Percentiles rank a stretch among this genome's conserved stretches.
Conservation (phyloP, 2,888 invertebrate species). For the Odontocerum albicorne region DNA sequence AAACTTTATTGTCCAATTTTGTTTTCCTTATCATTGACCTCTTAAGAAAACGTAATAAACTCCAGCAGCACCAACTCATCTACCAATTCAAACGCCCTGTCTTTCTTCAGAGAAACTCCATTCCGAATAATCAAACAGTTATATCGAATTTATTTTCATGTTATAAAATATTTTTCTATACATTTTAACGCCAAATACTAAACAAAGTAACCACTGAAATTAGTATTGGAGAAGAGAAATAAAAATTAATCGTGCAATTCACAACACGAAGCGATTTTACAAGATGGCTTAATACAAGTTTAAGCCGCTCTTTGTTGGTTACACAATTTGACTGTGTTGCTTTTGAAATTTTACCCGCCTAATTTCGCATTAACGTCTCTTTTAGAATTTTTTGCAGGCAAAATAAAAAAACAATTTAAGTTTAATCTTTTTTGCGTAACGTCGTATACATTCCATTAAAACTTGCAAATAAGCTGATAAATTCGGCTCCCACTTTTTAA, state of each 20-base stretch:
- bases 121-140: no score
- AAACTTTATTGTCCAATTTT: no score
- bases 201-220: no score
- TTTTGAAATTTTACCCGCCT: neutral
- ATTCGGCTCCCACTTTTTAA: slow-evolving; percentile 14
- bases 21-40: no score
- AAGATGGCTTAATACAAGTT: neutral
- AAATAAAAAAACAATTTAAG: slow-evolving; percentile 21
- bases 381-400: neutral
- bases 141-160: no score
- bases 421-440: slow-evolving; percentile 14
- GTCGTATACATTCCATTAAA: slow-evolving; percentile 22
- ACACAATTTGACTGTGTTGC: neutral
- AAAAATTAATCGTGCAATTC: neutral
- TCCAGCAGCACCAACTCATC: no score
- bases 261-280: neutral
- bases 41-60: no score
- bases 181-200: no score
- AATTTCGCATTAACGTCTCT: slow-evolving; percentile 5
- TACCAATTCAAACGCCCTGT: no score
- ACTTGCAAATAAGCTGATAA: slow-evolving; percentile 21
- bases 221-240: no score
- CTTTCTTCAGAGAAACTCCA: no score
- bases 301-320: neutral
- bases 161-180: no score